Evolutionary conservation across 2,797 vertebrate species (phyloP).

Genomic region (Bovichtus variegatus): DNA sequence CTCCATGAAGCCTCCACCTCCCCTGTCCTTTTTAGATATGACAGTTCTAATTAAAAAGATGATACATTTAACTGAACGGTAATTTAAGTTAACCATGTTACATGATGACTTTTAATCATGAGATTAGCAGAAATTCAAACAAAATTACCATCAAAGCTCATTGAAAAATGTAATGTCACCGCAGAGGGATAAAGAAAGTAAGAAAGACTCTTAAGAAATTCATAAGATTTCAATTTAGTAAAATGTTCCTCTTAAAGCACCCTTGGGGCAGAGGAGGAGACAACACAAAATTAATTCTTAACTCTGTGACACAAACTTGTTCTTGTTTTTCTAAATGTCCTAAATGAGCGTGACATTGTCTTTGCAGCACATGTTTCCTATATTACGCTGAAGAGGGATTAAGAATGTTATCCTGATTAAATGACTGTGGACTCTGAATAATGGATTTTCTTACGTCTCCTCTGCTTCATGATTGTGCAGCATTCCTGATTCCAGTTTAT

Average conservation of each 20-base stretch:
- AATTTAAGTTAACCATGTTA: background rate
- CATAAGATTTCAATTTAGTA: background rate
- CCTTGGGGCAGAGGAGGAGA: slow-evolving; percentile 2
- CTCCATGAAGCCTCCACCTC: background rate
- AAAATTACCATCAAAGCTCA: background rate
- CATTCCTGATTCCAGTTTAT: background rate
- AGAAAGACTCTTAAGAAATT: background rate
- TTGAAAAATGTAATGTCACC: background rate
- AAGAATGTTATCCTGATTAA: slow-evolving; percentile 24
- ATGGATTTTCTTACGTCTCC: background rate
- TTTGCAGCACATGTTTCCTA: slow-evolving; percentile 1
- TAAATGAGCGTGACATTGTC: slow-evolving; percentile 14
- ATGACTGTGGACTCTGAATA: slow-evolving; percentile 33
- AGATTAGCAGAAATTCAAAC: background rate
- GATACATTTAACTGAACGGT: slow-evolving; percentile 25
- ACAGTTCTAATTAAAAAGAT: slow-evolving; percentile 47
- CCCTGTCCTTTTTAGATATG: background rate
- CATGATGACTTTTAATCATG: slow-evolving; percentile 17
- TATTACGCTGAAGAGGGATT: slow-evolving; percentile 6
- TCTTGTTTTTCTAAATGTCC: background rate
- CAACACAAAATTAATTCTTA: slow-evolving; percentile 7
- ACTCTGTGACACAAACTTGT: slow-evolving; percentile 4
- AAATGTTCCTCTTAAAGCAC: background rate
- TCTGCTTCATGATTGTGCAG: background rate
- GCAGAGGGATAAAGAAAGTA: background rate